Evolutionary conservation across 2,113 vertebrate species (phyloP).

Genomic region (Dicentrarchus labrax): DNA sequence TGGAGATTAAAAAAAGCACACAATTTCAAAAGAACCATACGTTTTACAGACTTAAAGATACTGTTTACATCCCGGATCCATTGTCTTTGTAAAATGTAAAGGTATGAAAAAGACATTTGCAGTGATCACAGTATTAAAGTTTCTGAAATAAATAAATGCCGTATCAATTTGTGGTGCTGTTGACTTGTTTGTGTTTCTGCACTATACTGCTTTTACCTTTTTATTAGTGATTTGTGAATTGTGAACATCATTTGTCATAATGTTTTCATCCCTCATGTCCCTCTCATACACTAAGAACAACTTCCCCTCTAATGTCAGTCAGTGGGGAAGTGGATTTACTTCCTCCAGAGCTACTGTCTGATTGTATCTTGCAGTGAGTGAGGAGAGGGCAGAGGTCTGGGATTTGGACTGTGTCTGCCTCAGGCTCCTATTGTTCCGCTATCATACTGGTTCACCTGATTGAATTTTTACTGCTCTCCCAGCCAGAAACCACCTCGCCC

Average conservation of each 20-base stretch:
- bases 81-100: slow-evolving; percentile 86
- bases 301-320: background rate
- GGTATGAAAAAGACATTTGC: slow-evolving; percentile 83
- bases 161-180: slow-evolving; percentile 54
- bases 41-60: slow-evolving; percentile 57
- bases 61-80: slow-evolving; percentile 84
- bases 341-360: slow-evolving; percentile 43
- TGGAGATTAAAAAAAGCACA: slow-evolving; percentile 61
- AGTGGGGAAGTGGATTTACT: slow-evolving; percentile 11
- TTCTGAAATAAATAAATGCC: slow-evolving; percentile 85
- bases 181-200: slow-evolving; percentile 32
- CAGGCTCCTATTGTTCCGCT: slow-evolving; percentile 45
- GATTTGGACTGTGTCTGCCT: slow-evolving; percentile 39
- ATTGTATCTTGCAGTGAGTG: slow-evolving; percentile 46
- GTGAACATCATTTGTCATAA: too few relatives aligned
- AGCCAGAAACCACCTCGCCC: slow-evolving; percentile 27
- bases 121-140: slow-evolving; percentile 85
- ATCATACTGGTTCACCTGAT: slow-evolving; percentile 56
- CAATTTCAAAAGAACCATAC: slow-evolving; percentile 55
- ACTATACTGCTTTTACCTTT: background rate
- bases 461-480: slow-evolving; percentile 52
- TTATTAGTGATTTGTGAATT: too few relatives aligned
- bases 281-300: background rate
- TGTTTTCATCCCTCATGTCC: background rate
- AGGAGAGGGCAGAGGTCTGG: slow-evolving; percentile 26